These are phyloP conservation scores for Clusia tigrina DNA, from an alignment of 2,888 invertebrate species.

Conservation along the genomic window DNA sequence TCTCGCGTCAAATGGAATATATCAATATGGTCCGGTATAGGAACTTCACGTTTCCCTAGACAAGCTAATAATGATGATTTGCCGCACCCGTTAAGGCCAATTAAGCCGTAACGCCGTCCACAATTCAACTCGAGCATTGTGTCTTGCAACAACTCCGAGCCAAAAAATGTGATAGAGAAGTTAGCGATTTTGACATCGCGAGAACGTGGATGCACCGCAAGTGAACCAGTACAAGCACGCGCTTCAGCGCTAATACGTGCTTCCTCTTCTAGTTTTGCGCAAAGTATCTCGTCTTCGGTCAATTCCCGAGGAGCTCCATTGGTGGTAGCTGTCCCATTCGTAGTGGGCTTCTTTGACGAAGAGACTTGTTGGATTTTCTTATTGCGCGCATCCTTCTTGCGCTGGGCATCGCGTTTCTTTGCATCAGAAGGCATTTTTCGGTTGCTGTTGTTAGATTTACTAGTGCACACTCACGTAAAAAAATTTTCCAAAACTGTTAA, in stretches of 20 bases:
- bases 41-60: slow-evolving; percentile 91
- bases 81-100: slow-evolving; percentile 98
- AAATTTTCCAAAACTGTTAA: no score
- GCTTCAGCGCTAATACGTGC: slow-evolving; percentile 94
- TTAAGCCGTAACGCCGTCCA: slow-evolving; percentile 93
- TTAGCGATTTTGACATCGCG: slow-evolving; percentile 96
- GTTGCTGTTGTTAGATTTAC: not conserved
- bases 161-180: slow-evolving; percentile 98
- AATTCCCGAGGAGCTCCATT: slow-evolving; percentile 67
- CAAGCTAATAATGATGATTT: slow-evolving; percentile 94
- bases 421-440: slow-evolving; percentile 94
- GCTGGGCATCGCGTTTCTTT: slow-evolving; percentile 96
- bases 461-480: not conserved
- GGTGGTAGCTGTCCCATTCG: slow-evolving; percentile 70
- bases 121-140: slow-evolving; percentile 97
- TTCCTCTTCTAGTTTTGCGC: slow-evolving; percentile 86
- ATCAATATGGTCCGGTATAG: slow-evolving; percentile 96
- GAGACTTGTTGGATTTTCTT: slow-evolving; percentile 66
- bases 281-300: slow-evolving; percentile 75
- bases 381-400: slow-evolving; percentile 91
- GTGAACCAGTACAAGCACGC: slow-evolving; percentile 91
- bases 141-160: slow-evolving; percentile 94
- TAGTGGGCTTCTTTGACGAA: slow-evolving; percentile 62
- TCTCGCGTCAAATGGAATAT: slow-evolving; percentile 97
- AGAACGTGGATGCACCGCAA: slow-evolving; percentile 94